Base-by-base conservation (phyloP, 2,888 invertebrate species). In the Phyllotreta cruciferae region DNA sequence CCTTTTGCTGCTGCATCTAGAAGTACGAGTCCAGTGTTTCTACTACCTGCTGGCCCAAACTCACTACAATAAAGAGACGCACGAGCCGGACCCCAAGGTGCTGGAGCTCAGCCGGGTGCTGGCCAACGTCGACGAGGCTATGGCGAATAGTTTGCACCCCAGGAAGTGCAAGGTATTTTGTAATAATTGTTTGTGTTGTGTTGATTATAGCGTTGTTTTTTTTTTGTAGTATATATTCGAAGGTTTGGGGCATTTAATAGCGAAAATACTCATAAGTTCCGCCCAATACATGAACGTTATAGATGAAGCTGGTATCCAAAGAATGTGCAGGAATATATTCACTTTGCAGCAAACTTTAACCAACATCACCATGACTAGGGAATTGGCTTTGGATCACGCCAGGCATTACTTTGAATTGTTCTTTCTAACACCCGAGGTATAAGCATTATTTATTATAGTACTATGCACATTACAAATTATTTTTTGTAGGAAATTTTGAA, bases 1-100 rank as follows among this genome's bases (percentile, higher is more conserved):
- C 76, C 85, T 98, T 64, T 83, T 98, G 44, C 89, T 98, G 64
- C 83, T 98, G 57, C 97, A 98, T 84, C 85, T 98, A 71, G 98
- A 98, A 86, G 93, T 94, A 72, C 87, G 96, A 63, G 96, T 98
- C 45, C 96, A 96, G 79, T 98, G 97, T 81, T 97, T 98, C 84
- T 94, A 94, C 83, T 96, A 95, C 83, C 84, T 98, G 69, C 85
- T 81, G 62, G 79, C 80, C 0, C 80, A 80, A 61, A 77, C 78
- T 1, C 78, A 83, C 67, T 79, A 81, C 60, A 87, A 88, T 65
- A 87, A 89, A 73, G 90, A 91, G 79, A 88, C 88, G 56, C 88
- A 92, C 69, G 92, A 92, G 72, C 89, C 90, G 6, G 91, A 90
- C 82, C 87, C 87, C 42, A 88, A 90, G 79, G 90, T 91, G 44